Conservation (phyloP, 1,140 invertebrate species). For the Rhyacophila brunnea region DNA sequence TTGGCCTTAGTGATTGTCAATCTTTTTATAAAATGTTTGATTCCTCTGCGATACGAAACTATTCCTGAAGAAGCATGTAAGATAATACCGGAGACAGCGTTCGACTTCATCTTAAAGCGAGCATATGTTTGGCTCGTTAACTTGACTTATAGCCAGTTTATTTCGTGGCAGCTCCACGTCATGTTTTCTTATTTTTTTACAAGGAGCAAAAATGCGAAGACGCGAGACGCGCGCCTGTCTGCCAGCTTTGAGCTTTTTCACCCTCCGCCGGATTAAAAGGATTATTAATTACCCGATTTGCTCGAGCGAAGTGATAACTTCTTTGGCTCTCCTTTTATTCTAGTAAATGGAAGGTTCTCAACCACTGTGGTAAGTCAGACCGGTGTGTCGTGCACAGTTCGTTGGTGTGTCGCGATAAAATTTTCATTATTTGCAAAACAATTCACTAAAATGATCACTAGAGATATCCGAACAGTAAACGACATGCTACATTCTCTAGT, state of each 20-base stretch:
- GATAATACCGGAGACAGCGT: background rate
- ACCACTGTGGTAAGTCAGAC: no score
- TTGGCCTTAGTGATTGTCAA: no score
- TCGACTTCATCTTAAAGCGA: conserved; percentile 8
- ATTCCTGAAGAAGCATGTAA: no score
- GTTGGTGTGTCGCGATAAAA: no score
- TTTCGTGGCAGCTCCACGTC: conserved; percentile 17
- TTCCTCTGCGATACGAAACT: no score
- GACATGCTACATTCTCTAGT: no score
- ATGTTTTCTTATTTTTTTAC: conserved; percentile 17
- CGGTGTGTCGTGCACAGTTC: no score
- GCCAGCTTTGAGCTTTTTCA: conserved; percentile 1
- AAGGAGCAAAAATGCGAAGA: conserved; percentile 11
- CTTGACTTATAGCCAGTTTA: conserved; percentile 22
- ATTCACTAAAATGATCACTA: no score
- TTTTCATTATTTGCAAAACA: no score
- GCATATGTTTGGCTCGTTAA: conserved; percentile 29
- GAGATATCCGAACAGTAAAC: no score
- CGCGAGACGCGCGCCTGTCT: conserved; percentile 1
- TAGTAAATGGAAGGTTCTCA: no score
- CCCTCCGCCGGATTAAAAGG: conserved; percentile 17
- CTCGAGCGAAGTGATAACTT: conserved; percentile 23
- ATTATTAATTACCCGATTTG: conserved; percentile 28
- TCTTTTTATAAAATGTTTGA: no score
- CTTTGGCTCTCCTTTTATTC: conserved; percentile 1